phyloP scores from a whole-genome alignment of 2,888 invertebrate species.

The Scelioninae gen. 2 region DNA sequence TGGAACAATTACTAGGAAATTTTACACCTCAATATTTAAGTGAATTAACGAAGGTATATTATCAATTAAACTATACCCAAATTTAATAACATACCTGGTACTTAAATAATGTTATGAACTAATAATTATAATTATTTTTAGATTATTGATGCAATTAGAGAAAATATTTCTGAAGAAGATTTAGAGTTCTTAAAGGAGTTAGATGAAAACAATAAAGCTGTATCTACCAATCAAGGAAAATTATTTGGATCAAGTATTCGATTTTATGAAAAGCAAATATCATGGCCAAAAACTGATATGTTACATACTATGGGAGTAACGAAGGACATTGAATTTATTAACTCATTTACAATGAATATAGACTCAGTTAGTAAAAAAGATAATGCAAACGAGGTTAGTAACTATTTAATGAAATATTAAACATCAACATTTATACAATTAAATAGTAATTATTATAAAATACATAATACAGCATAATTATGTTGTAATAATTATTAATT shows the following conservation, averaged over 20 bases:
- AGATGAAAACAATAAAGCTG: constrained; percentile 44
- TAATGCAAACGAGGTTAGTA: constrained; percentile 62
- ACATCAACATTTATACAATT: too few species aligned
- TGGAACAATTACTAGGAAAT: constrained; percentile 80
- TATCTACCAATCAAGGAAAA: constrained; percentile 32
- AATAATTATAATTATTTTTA: constrained; percentile 65
- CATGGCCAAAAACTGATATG: constrained; percentile 67
- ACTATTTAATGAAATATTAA: neutral
- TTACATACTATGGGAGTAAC: constrained; percentile 67
- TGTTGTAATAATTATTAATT: neutral
- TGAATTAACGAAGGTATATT: constrained; percentile 78
- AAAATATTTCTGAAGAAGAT: constrained; percentile 64
- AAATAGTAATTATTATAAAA: too few species aligned
- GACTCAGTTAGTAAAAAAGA: constrained; percentile 39
- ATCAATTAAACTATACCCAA: neutral
- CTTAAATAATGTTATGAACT: neutral
- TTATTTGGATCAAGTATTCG: constrained; percentile 66
- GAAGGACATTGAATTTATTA: constrained; percentile 57
- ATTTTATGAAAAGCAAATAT: constrained; percentile 63
- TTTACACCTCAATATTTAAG: constrained; percentile 77
- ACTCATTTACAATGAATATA: constrained; percentile 67
- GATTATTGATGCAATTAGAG: constrained; percentile 74
- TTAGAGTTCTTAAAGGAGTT: constrained; percentile 62
- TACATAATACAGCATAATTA: too few species aligned
- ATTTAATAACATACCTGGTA: too few species aligned